Evolutionary conservation across 2,113 vertebrate species (phyloP).

Genomic region (Neolamprologus tretocephalus): DNA sequence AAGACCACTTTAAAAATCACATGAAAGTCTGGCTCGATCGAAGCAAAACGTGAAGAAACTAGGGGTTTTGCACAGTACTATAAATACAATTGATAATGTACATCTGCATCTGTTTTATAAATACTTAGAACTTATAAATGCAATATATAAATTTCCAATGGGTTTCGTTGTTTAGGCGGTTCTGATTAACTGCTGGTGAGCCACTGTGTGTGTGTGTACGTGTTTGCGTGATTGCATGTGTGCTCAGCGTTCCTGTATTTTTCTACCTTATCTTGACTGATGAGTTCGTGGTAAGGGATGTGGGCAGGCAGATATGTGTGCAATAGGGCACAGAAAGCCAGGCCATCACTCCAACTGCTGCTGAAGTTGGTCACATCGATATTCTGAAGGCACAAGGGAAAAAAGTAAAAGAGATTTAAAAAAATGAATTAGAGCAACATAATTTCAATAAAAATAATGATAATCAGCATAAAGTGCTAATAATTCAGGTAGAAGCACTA

Average conservation of each 20-base stretch:
- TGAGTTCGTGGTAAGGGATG: slow-evolving; percentile 89
- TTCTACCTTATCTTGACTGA: slow-evolving; percentile 84
- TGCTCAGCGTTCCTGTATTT: background rate
- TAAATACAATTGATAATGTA: background rate
- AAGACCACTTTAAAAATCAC: background rate
- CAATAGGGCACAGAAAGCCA: slow-evolving; percentile 86
- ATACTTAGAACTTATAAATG: background rate
- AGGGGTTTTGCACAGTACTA: background rate
- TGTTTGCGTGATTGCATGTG: background rate
- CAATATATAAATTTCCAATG: background rate
- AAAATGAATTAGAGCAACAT: background rate
- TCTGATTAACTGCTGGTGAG: background rate
- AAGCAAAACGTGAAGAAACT: background rate
- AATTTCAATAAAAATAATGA: background rate
- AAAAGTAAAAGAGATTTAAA: background rate
- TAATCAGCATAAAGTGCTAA: background rate
- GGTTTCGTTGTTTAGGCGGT: background rate
- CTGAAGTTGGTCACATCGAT: slow-evolving; percentile 94
- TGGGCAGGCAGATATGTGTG: slow-evolving; percentile 89
- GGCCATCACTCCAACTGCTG: slow-evolving; percentile 91
- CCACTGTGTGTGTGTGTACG: background rate
- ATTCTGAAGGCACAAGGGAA: slow-evolving; percentile 65
- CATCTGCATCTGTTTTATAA: background rate
- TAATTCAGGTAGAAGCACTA: background rate
- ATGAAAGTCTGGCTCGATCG: background rate